Conservation (phyloP, 2,888 invertebrate species). For the Altica lythri region DNA sequence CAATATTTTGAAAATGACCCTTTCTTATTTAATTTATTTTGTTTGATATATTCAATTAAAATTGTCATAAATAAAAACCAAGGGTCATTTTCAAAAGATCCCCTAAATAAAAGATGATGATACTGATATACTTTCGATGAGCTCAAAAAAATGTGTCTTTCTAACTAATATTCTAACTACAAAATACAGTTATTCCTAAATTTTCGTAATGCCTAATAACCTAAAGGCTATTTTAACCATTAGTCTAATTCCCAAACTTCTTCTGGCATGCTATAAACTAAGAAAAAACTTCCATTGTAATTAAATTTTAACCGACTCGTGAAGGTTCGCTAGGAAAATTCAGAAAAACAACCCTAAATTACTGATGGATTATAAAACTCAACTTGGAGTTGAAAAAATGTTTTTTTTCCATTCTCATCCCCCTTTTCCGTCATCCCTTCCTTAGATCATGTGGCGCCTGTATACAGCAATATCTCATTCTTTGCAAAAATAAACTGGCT, state of each 20-base stretch:
- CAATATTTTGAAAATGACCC: too few relatives aligned
- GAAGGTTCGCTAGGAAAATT: constrained; percentile 2
- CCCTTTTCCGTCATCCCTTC: constrained; percentile 12
- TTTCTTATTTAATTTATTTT: too few relatives aligned
- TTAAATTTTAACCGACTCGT: constrained; percentile 22
- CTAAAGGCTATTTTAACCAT: constrained; percentile 9
- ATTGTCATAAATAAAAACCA: too few relatives aligned
- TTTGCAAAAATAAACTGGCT: constrained; percentile 55
- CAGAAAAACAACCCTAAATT: constrained; percentile 37
- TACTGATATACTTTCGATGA: too few relatives aligned
- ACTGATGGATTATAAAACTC: constrained; percentile 38
- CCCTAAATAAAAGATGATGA: too few relatives aligned
- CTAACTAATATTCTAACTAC: too few relatives aligned
- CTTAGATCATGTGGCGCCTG: constrained; percentile 51
- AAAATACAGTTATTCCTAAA: too few relatives aligned
- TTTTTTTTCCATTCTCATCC: constrained; percentile 16
- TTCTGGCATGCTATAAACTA: constrained; percentile 10
- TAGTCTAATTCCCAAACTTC: constrained; percentile 15
- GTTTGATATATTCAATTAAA: too few relatives aligned
- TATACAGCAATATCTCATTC: constrained; percentile 53
- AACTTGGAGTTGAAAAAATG: constrained; percentile 31
- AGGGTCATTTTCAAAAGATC: too few relatives aligned
- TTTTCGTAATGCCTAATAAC: background rate
- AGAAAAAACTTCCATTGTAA: constrained; percentile 23
- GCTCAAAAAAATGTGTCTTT: too few relatives aligned